Conservation (phyloP, 2,888 invertebrate genomes). For the Cerastis rubricosa region DNA sequence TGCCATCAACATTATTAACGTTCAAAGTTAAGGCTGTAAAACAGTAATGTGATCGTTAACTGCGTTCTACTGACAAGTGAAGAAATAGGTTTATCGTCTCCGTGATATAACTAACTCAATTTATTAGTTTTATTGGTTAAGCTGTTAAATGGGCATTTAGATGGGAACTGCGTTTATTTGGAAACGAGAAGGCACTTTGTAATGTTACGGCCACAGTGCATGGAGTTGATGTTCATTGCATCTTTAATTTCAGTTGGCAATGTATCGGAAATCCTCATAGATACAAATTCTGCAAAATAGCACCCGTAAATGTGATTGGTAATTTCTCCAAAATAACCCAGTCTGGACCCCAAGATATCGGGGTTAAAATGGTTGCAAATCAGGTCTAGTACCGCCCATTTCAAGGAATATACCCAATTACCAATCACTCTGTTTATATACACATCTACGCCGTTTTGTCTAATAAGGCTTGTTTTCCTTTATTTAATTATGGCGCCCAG, state of each 20-base stretch:
- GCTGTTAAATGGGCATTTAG: not conserved
- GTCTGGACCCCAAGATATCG: too few relatives aligned
- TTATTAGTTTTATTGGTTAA: not conserved
- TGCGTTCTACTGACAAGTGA: constrained; percentile 27
- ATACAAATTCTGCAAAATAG: not conserved
- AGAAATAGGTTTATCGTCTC: constrained; percentile 37
- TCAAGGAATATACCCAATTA: too few relatives aligned
- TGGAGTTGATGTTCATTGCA: not conserved
- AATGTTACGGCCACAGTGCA: too few relatives aligned
- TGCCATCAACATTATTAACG: constrained; percentile 15
- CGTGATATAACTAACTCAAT: constrained; percentile 4
- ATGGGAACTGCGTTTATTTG: not conserved
- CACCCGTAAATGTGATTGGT: not conserved
- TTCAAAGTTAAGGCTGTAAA: constrained; percentile 43
- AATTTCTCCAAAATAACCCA: too few relatives aligned
- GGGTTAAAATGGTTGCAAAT: too few relatives aligned
- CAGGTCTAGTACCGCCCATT: too few relatives aligned
- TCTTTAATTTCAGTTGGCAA: not conserved
- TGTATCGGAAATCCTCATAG: not conserved
- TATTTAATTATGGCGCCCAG: not conserved
- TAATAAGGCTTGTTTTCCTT: not conserved
- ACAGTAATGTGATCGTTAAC: constrained; percentile 38
- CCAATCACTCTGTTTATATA: not conserved
- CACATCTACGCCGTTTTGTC: not conserved
- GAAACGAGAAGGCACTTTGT: not conserved